Evolutionary conservation across 2,797 vertebrate species (phyloP), one percentile per base, ranked within the genome.

Genomic region (Linurgus olivaceus): DNA sequence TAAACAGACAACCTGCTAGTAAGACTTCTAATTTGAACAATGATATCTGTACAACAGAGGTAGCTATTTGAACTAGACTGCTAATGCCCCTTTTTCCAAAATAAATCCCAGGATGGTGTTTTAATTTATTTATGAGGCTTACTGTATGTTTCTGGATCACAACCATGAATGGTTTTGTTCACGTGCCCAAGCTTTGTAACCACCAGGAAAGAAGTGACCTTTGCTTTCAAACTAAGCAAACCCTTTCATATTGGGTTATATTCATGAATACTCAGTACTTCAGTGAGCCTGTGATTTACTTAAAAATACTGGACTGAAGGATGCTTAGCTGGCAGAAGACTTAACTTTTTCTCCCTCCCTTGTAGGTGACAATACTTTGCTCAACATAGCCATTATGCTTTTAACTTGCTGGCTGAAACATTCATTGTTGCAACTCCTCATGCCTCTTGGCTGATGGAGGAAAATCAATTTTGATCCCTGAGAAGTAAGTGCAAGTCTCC

Each of bases 401-500:
- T 76, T 73, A 86, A 88, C 58, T 89, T 81, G 90, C 76, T 95
- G 76, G 66, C 62, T 86, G 62, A 92, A 82, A 81, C 71, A 82
- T 48, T 86, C 76, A 88, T 48, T 81, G 83, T 76, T 96, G 68
- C 44, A 93, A 73, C 71, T 91, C 86, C 82, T 86, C 44, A 86
- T 28, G 67, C 54, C 71, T 81, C 92, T 81, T 71, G 13, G 70
- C 84, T 90, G 40, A 61, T 38, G 44, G 52, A 96, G 75, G 51
- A 92, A 94, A 89, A 96, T 81, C 57, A 79, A 91, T 93, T 90
- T 73, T 88, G 82, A 91, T 91, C 94, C 88, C 95, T 94, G 93
- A 96, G 92, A 96, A 96, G 91, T 92, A 96, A 94, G 88, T 81
- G 61, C 78, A 66, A 47, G 85, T 62, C 67, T 94, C 79, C 81